These are phyloP conservation scores for Heliconius hortense DNA, from an alignment of 2,888 invertebrate genomes.

Conservation along the genomic window DNA sequence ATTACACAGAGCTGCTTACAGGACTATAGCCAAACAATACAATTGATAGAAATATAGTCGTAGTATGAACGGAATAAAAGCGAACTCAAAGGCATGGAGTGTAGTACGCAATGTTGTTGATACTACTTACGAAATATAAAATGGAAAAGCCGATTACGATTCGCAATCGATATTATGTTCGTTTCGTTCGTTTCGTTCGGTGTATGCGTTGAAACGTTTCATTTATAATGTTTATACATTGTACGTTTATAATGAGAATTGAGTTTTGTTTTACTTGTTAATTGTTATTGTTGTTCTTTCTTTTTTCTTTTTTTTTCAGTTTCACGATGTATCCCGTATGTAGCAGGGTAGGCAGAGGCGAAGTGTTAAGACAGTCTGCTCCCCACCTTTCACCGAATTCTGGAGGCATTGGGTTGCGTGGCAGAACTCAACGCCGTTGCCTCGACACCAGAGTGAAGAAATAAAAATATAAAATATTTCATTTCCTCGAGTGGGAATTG, in stretches of 20 bases:
- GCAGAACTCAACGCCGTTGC: too few species aligned
- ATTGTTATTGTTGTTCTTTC: neutral
- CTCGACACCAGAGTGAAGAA: too few species aligned
- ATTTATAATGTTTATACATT: slow-evolving; percentile 17
- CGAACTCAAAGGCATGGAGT: neutral
- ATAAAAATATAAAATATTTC: too few species aligned
- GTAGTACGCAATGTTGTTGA: slow-evolving; percentile 11
- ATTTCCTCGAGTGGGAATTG: too few species aligned
- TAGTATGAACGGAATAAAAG: slow-evolving; percentile 8
- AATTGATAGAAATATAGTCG: slow-evolving; percentile 15
- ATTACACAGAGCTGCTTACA: slow-evolving; percentile 29
- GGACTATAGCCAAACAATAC: slow-evolving; percentile 17
- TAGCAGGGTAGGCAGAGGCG: too few species aligned
- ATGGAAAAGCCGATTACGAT: slow-evolving; percentile 33
- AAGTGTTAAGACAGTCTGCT: too few species aligned
- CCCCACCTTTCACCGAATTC: too few species aligned
- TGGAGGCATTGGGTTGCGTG: too few species aligned
- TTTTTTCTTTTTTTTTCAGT: too few species aligned
- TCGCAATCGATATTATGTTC: slow-evolving; percentile 17
- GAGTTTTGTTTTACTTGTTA: neutral
- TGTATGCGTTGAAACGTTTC: slow-evolving; percentile 10
- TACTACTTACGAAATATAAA: slow-evolving; percentile 18
- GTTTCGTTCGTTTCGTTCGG: slow-evolving; percentile 10
- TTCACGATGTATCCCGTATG: too few species aligned
- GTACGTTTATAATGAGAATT: neutral